A percentile compares a stretch with the other conserved stretches of the same genome.
Evolutionary conservation across 2,888 invertebrate species (phyloP).

Genomic region (Lampropteryx suffumata): DNA sequence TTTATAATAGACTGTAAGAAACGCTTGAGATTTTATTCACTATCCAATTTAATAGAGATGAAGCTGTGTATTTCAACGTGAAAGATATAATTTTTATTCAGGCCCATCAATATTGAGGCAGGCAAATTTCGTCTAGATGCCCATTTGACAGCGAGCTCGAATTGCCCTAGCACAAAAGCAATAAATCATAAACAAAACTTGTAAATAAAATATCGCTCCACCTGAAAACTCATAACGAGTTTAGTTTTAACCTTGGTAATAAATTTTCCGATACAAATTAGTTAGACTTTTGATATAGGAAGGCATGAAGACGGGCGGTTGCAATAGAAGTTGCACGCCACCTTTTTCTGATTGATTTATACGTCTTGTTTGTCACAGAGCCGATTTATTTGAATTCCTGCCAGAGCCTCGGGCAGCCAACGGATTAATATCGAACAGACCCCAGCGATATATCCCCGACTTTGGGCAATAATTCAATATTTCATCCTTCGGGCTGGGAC

Average conservation of each 20-base stretch:
- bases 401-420: slow-evolving; percentile 73
- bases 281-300: slow-evolving; percentile 60
- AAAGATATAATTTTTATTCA: no score
- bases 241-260: slow-evolving; percentile 74
- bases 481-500: slow-evolving; percentile 77
- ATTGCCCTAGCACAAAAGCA: slow-evolving; percentile 32
- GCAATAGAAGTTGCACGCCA: slow-evolving; percentile 78
- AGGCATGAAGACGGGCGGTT: slow-evolving; percentile 53
- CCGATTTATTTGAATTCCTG: slow-evolving; percentile 83
- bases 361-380: slow-evolving; percentile 82
- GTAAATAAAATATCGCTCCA: slow-evolving; percentile 65
- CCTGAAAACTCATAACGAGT: slow-evolving; percentile 75
- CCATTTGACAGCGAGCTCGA: slow-evolving; percentile 31
- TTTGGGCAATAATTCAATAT: slow-evolving; percentile 82
- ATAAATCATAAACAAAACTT: slow-evolving; percentile 67
- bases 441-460: slow-evolving; percentile 76
- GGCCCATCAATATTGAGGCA: no score
- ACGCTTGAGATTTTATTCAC: no score
- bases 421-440: slow-evolving; percentile 80
- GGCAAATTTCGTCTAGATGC: neutral
- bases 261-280: slow-evolving; percentile 79
- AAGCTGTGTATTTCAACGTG: no score
- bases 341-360: slow-evolving; percentile 82
- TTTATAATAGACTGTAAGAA: no score
- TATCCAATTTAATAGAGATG: no score